These are phyloP conservation scores for Mallotus villosus DNA, from an alignment of 2,797 vertebrate species.

Conservation along the genomic window DNA sequence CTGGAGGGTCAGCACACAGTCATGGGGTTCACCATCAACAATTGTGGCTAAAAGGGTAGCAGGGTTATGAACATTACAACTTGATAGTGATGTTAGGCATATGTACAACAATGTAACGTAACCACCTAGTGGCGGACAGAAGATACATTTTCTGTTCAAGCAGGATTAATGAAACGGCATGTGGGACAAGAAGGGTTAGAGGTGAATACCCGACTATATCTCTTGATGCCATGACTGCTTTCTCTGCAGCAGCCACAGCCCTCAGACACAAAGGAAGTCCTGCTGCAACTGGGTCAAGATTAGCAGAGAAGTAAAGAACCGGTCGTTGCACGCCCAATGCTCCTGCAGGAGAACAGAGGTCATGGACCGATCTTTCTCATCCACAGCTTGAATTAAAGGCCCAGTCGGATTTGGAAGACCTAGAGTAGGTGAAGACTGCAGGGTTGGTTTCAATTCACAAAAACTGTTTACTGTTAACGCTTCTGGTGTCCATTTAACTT, in stretches of 20 bases:
- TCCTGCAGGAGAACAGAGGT: background rate
- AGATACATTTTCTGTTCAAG: background rate
- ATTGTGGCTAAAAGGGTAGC: background rate
- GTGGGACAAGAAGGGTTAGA: background rate
- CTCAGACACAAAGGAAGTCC: background rate
- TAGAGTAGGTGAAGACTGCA: background rate
- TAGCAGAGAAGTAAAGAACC: background rate
- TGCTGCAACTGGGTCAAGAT: slow-evolving; percentile 5
- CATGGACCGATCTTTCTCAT: background rate
- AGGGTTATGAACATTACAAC: background rate
- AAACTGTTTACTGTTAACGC: no score
- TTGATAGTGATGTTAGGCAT: background rate
- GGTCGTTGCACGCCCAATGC: background rate
- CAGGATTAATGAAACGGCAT: background rate
- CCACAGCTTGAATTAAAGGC: background rate
- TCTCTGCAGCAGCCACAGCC: background rate
- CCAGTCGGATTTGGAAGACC: background rate
- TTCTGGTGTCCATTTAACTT: background rate
- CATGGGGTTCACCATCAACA: background rate
- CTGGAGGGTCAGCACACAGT: background rate
- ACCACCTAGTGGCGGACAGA: background rate
- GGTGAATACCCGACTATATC: background rate
- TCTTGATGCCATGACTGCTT: background rate
- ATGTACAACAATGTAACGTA: background rate
- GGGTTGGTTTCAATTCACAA: background rate